Evolutionary conservation across 2,113 vertebrate species (phyloP), one percentile per base, ranked within the genome.

Genomic region (Psettodes erumei): DNA sequence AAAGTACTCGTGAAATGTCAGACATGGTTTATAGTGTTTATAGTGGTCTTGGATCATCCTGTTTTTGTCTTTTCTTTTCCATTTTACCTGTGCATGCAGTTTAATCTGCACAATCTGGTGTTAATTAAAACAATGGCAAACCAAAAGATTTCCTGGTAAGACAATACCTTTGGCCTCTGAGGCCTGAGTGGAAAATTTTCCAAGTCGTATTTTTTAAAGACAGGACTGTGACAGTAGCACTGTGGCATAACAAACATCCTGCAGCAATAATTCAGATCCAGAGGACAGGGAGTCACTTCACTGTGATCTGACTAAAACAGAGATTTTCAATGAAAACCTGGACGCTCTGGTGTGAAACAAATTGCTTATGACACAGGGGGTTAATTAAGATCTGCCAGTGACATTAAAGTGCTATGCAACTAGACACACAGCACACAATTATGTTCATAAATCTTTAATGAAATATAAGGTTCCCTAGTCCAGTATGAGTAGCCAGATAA

Each of bases 361-460:
- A 5, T 18, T 28, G 19, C 1, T 10, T n/a, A 60, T 13, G 16
- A 27, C n/a, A n/a, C n/a, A n/a, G n/a, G n/a, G n/a, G n/a, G 16
- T 16, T n/a, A 48, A 3, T 30, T 16, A 33, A 3, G 8, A 30
- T 30, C 13, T 30, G 27, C 51, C 30, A 6, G 43, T 45, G 4
- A 59, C 40, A 63, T n/a, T 8, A 43, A 43, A 32, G 19, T 48
- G 21, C 23, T 12, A 21, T 32, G 7, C 25, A 43, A 25, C 13
- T 40, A 8, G 13, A 47, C 13, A 62, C 27, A 21, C 5, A 15
- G 4, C 21, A n/a, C 19, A 8, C 15, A 19, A 37, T 69, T 45
- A 37, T 33, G 21, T 66, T 79, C 8, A 40, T 47, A 74, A 73
- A 65, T 4, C 16, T 82, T 77, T 77, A 67, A 72, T 84, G 63